phyloP scores from a whole-genome alignment of 2,797 vertebrate species.

The Phalloptychus januarius region DNA sequence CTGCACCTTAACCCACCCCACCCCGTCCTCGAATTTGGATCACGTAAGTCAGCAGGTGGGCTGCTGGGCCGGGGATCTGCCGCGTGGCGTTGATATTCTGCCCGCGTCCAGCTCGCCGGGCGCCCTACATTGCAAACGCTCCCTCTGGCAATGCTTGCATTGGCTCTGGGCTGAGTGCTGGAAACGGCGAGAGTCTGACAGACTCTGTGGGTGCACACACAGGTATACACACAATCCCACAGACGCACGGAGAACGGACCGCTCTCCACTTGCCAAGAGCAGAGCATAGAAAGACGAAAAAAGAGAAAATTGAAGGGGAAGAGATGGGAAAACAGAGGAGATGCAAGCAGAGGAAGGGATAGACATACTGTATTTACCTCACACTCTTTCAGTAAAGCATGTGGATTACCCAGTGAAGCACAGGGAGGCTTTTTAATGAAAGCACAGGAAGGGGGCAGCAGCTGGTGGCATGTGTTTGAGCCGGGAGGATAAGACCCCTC shows the following conservation, averaged over 20 bases:
- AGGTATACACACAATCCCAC: slow-evolving; percentile 63
- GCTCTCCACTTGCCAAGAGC: slow-evolving; percentile 63
- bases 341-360: slow-evolving; percentile 46
- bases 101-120: slow-evolving; percentile 82
- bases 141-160: slow-evolving; percentile 83
- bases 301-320: slow-evolving; percentile 38
- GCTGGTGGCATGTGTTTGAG: slow-evolving; percentile 87
- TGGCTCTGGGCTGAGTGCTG: slow-evolving; percentile 80
- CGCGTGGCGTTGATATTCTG: slow-evolving; percentile 85
- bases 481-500: slow-evolving; percentile 84
- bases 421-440: slow-evolving; percentile 84
- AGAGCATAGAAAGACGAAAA: slow-evolving; percentile 56
- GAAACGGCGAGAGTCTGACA: slow-evolving; percentile 78
- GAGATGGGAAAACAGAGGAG: slow-evolving; percentile 39
- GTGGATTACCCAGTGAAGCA: slow-evolving; percentile 77
- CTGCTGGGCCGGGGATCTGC: slow-evolving; percentile 81
- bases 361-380: slow-evolving; percentile 72
- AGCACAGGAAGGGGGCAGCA: slow-evolving; percentile 86
- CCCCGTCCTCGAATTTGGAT: slow-evolving; percentile 75
- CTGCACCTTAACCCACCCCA: slow-evolving; percentile 33
- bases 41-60: slow-evolving; percentile 84
- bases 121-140: slow-evolving; percentile 86
- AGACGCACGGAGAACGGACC: slow-evolving; percentile 58
- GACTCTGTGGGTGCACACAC: slow-evolving; percentile 69
- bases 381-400: slow-evolving; percentile 70